Conservation (phyloP, 2,888 invertebrate genomes). For the Antitype chi region DNA sequence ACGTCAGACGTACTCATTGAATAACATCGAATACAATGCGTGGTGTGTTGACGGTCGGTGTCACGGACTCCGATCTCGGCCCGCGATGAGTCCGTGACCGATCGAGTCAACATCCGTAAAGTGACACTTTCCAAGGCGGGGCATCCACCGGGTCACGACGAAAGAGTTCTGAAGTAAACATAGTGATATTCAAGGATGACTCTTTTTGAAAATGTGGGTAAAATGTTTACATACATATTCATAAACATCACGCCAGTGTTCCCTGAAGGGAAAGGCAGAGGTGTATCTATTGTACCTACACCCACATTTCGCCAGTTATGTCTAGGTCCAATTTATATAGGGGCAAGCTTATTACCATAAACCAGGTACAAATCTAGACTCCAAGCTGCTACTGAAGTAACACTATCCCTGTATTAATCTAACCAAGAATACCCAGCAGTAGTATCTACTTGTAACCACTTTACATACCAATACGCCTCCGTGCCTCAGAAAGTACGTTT, state of each 20-base stretch:
- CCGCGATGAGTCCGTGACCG: constrained; percentile 36
- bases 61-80: constrained; percentile 23
- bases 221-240: not conserved
- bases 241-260: not conserved
- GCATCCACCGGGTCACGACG: not conserved
- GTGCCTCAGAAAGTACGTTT: too few relatives aligned
- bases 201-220: not conserved
- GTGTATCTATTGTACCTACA: not conserved
- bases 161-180: constrained; percentile 27
- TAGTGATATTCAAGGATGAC: constrained; percentile 15
- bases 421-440: not conserved
- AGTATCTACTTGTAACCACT: not conserved
- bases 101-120: constrained; percentile 48
- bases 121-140: constrained; percentile 36
- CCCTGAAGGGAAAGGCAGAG: not conserved
- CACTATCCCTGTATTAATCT: not conserved
- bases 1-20: constrained; percentile 14
- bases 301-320: not conserved
- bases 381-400: not conserved
- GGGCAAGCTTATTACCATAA: not conserved
- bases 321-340: not conserved
- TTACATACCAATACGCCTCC: too few relatives aligned
- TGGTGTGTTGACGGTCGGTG: constrained; percentile 18
- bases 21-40: constrained; percentile 19
- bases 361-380: not conserved